Evolutionary conservation across 2,797 vertebrate species (phyloP).

Genomic region (Erpetoichthys calabaricus): DNA sequence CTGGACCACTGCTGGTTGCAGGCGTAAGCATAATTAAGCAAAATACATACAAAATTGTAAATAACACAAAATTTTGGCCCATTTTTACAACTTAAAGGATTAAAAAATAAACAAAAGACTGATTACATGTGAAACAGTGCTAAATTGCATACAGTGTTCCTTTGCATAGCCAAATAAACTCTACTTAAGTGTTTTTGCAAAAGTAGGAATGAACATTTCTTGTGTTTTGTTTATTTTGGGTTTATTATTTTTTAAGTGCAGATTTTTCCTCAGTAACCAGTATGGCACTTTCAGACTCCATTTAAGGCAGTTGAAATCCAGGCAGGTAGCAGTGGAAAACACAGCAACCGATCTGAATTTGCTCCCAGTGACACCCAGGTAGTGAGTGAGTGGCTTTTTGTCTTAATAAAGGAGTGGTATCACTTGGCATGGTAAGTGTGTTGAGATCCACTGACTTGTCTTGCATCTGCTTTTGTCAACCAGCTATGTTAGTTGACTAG

Average conservation of each 20-base stretch:
- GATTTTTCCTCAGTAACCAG: constrained; percentile 13
- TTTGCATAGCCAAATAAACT: constrained; percentile 41
- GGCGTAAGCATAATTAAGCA: constrained; percentile 7
- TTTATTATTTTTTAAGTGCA: constrained; percentile 24
- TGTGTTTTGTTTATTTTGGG: not conserved
- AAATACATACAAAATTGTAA: not conserved
- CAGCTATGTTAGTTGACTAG: too few relatives aligned
- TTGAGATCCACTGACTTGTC: too few relatives aligned
- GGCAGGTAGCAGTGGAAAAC: not conserved
- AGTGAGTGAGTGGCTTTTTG: too few relatives aligned
- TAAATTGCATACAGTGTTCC: constrained; percentile 22
- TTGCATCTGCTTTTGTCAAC: too few relatives aligned
- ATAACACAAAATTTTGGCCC: not conserved
- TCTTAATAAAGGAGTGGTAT: too few relatives aligned
- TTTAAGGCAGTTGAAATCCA: constrained; percentile 22
- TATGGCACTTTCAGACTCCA: constrained; percentile 10
- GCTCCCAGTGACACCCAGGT: too few relatives aligned
- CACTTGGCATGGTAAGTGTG: too few relatives aligned
- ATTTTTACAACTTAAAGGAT: constrained; percentile 6
- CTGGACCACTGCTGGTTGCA: constrained; percentile 16
- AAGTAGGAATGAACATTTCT: constrained; percentile 1
- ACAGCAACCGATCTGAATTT: too few relatives aligned
- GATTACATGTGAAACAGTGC: constrained; percentile 16
- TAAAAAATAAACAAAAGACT: constrained; percentile 8
- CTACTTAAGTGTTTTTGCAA: constrained; percentile 24